Evolutionary conservation across 2,888 invertebrate species (phyloP), one percentile per base, ranked within the genome.

Genomic region (Candidula unifasciata): DNA sequence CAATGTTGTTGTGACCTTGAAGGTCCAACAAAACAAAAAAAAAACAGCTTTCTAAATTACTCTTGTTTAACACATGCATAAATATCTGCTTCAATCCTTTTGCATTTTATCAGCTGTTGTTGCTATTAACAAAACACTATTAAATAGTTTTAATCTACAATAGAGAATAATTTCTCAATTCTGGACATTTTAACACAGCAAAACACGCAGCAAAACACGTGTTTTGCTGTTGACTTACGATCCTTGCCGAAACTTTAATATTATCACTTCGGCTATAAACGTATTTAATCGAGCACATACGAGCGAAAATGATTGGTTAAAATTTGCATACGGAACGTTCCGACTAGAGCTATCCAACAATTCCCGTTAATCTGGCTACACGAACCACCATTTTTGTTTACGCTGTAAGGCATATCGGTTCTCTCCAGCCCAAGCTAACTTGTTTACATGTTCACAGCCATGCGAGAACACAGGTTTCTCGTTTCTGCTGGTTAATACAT

Each of bases 361-460:
- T 83, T 52, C 83, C 21, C 33, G 44, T 73, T n/a, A 78, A 83
- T 69, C 78, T 83, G 57, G 66, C 80, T 74, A 80, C 74, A 84
- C 64, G 84, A 80, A 74, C 84, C 84, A 74, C 84, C 84, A 84
- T 84, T 80, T 83, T 84, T 84, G 84, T 84, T 84, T 84, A 84
- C 84, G 13, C n/a, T 54, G 30, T 68, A 21, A 24, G 13, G 35
- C 24, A 8, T 18, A n/a, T 21, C 66, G 10, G 21, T 37, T 35
- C 30, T 27, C 1, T n/a, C 30, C 54, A 27, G 52, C 30, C 18
- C 6, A 37, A 24, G 52, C n/a, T 54, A 30, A 52, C 13, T 30
- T 69, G 69, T 69, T 44, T 52, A 24, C 54, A 24, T 21, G 10
- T 3, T 52, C 6, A 69, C 33, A 69, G 21, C 69, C 69, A 80